These are phyloP conservation scores for Cataglyphis altisquamis DNA, from an alignment of 2,888 invertebrate genomes.

Conservation along the genomic window DNA sequence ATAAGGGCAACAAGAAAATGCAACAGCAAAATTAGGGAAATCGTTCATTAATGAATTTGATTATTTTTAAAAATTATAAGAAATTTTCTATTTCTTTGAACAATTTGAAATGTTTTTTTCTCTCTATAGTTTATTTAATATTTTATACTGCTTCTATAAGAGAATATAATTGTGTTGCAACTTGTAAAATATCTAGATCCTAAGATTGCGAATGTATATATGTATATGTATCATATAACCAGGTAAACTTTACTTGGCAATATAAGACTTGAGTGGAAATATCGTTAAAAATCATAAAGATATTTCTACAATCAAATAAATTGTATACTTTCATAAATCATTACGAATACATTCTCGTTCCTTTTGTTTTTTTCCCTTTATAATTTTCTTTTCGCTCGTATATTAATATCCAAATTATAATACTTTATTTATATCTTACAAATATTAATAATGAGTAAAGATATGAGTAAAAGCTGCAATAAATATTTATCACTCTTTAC, in stretches of 20 bases:
- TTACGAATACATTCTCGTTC: neutral
- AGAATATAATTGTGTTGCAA: neutral
- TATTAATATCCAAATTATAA: neutral
- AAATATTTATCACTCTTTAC: neutral
- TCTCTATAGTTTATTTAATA: slow-evolving; percentile 28
- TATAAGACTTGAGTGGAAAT: slow-evolving; percentile 71
- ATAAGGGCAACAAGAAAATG: neutral
- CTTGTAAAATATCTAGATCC: neutral
- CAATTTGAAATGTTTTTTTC: neutral
- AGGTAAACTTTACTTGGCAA: slow-evolving; percentile 40
- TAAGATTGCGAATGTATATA: slow-evolving; percentile 36
- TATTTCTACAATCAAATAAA: slow-evolving; percentile 79
- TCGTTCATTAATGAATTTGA: neutral
- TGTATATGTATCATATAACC: slow-evolving; percentile 23
- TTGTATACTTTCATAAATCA: slow-evolving; percentile 81
- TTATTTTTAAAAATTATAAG: neutral
- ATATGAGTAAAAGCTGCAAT: neutral
- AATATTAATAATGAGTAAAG: neutral
- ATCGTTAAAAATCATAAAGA: slow-evolving; percentile 62
- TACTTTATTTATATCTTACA: neutral
- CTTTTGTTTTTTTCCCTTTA: too few relatives aligned
- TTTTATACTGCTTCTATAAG: neutral
- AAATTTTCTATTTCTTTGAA: neutral
- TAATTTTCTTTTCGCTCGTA: neutral
- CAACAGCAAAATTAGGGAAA: neutral